Conservation (phyloP, 2,888 invertebrate genomes). For the Thecophora atra region DNA sequence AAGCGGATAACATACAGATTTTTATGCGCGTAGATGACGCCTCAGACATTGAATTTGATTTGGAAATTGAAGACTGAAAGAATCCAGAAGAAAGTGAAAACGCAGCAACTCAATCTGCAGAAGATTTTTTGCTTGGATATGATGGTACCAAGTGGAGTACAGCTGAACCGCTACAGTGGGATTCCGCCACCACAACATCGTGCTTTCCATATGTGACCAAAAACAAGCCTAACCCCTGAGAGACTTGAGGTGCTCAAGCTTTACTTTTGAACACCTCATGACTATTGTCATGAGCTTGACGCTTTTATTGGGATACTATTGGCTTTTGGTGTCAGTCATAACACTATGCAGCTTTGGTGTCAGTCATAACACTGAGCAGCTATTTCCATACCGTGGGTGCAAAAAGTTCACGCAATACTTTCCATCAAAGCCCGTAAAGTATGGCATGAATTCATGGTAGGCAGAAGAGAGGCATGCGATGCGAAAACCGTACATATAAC, state of each 20-base stretch:
- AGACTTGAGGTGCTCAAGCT: too few relatives aligned
- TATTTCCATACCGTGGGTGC: slow-evolving; percentile 40
- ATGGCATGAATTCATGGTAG: slow-evolving; percentile 30
- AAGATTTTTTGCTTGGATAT: slow-evolving; percentile 1
- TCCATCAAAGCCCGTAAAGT: slow-evolving; percentile 39
- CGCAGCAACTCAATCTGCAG: slow-evolving; percentile 18
- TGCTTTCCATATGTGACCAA: slow-evolving; percentile 3
- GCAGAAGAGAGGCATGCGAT: too few relatives aligned
- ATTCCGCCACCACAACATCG: slow-evolving; percentile 17
- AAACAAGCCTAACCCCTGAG: slow-evolving; percentile 11
- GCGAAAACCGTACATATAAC: too few relatives aligned
- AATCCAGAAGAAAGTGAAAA: slow-evolving; percentile 11
- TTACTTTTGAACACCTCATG: slow-evolving; percentile 20
- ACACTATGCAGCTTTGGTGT: slow-evolving; percentile 29
- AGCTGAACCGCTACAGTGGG: slow-evolving; percentile 18
- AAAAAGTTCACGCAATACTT: slow-evolving; percentile 36
- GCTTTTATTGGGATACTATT: slow-evolving; percentile 37
- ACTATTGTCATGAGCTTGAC: background rate
- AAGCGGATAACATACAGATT: background rate
- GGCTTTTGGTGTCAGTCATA: slow-evolving; percentile 41
- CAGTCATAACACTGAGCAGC: slow-evolving; percentile 27
- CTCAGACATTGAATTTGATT: slow-evolving; percentile 8
- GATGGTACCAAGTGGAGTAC: slow-evolving; percentile 21
- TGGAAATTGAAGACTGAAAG: slow-evolving; percentile 6
- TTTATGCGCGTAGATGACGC: slow-evolving; percentile 10